Conservation (phyloP, 2,888 invertebrate genomes). For the Drosophila lutescens region DNA sequence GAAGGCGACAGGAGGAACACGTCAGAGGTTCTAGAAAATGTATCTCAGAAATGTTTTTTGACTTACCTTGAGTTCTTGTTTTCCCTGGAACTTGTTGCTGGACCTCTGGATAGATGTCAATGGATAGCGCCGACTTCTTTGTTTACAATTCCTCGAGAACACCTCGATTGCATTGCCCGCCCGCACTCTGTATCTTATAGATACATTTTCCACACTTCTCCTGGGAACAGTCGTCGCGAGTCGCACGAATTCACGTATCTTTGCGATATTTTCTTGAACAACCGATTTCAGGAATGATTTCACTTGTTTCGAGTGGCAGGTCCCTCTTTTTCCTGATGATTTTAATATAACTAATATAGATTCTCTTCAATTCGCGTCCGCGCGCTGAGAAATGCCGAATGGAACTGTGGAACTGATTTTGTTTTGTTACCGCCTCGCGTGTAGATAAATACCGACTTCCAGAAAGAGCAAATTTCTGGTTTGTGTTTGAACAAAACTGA, state of each 20-base stretch:
- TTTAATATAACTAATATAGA: not conserved
- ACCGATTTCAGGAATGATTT: not conserved
- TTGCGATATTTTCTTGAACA: constrained; percentile 4
- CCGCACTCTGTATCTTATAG: constrained; percentile 37
- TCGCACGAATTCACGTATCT: constrained; percentile 5
- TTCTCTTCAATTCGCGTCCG: constrained; percentile 67
- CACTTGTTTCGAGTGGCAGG: not conserved
- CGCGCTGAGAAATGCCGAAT: constrained; percentile 75
- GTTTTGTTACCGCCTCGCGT: constrained; percentile 50
- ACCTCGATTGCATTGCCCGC: constrained; percentile 28
- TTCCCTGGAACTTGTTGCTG: constrained; percentile 58
- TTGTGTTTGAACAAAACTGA: no score
- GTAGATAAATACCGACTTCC: constrained; percentile 53
- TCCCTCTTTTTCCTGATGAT: constrained; percentile 12
- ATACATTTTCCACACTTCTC: constrained; percentile 13
- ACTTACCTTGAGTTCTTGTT: constrained; percentile 11
- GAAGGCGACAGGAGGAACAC: constrained; percentile 62
- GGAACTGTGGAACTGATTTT: constrained; percentile 61
- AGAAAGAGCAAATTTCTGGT: constrained; percentile 20
- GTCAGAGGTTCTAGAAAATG: constrained; percentile 48
- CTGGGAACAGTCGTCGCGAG: not conserved
- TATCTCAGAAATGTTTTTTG: constrained; percentile 1
- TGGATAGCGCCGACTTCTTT: constrained; percentile 25
- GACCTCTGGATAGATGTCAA: constrained; percentile 8
- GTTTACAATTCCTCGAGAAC: constrained; percentile 31